Evolutionary conservation across 2,888 invertebrate species (phyloP).

Genomic region (Miltochrista miniata): DNA sequence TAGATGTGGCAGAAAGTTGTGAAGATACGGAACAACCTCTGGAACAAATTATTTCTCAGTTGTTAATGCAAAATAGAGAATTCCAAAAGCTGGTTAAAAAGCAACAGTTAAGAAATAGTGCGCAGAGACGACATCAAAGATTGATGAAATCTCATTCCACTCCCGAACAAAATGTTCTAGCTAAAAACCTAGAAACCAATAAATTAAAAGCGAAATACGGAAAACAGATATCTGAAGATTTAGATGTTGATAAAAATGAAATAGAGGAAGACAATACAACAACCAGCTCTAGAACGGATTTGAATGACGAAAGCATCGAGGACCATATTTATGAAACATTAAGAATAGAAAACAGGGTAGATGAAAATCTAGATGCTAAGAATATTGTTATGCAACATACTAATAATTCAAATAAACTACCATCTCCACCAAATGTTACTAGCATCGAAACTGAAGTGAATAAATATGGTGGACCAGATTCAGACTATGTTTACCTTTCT

Average conservation of each 20-base stretch:
- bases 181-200: conserved; percentile 58
- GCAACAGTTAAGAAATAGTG: conserved; percentile 84
- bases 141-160: conserved; percentile 80
- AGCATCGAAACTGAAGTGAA: conserved; percentile 37
- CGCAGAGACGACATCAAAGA: conserved; percentile 81
- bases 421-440: conserved; percentile 54
- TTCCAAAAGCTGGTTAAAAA: conserved; percentile 91
- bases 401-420: conserved; percentile 60
- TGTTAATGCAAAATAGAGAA: conserved; percentile 92
- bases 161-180: conserved; percentile 75
- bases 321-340: conserved; percentile 86
- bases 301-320: conserved; percentile 62
- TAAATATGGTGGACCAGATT: conserved; percentile 68
- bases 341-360: conserved; percentile 66
- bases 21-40: conserved; percentile 83
- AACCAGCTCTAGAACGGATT: conserved; percentile 41
- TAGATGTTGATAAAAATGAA: conserved; percentile 44
- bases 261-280: conserved; percentile 36
- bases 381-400: conserved; percentile 65
- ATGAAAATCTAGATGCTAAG: conserved; percentile 59
- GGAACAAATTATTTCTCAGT: conserved; percentile 91
- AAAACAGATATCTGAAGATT: conserved; percentile 66
- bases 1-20: conserved; percentile 54
- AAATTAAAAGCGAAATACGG: conserved; percentile 66
- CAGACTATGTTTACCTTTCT: conserved; percentile 79